Evolutionary conservation across 1,140 invertebrate species (phyloP).

Genomic region (Drosophila paulistorum): DNA sequence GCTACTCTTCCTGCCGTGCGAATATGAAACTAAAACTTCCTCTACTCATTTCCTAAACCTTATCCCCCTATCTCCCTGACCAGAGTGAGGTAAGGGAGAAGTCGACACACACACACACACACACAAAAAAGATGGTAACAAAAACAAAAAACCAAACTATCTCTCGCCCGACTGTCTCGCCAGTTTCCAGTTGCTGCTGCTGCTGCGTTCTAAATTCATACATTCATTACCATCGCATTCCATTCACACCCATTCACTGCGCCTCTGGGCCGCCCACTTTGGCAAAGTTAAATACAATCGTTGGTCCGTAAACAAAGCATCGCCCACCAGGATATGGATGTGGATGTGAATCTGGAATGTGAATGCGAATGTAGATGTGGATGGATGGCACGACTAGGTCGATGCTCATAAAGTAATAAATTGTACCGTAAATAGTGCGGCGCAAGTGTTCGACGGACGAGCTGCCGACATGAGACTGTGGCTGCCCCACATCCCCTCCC

Average conservation of each 20-base stretch:
- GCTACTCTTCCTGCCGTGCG: slow-evolving; percentile 37
- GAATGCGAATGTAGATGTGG: slow-evolving; percentile 2
- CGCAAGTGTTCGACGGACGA: slow-evolving; percentile 60
- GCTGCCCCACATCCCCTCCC: background rate
- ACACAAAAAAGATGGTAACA: slow-evolving; percentile 1
- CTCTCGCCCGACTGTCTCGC: slow-evolving; percentile 78
- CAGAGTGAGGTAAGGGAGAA: slow-evolving; percentile 10
- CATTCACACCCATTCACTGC: slow-evolving; percentile 44
- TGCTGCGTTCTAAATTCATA: slow-evolving; percentile 76
- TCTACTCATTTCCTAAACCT: slow-evolving; percentile 73
- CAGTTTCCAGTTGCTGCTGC: slow-evolving; percentile 65
- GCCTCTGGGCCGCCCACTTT: slow-evolving; percentile 1
- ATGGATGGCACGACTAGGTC: slow-evolving; percentile 40
- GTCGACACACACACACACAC: background rate
- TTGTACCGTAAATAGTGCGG: slow-evolving; percentile 79
- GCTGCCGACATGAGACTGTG: slow-evolving; percentile 10
- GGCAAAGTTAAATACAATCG: slow-evolving; percentile 76
- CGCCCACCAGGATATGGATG: slow-evolving; percentile 1
- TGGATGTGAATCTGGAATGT: background rate
- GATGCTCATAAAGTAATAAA: slow-evolving; percentile 81
- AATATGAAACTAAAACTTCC: slow-evolving; percentile 81
- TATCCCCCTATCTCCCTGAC: slow-evolving; percentile 5
- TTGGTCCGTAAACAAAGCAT: slow-evolving; percentile 71
- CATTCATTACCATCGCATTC: slow-evolving; percentile 80
- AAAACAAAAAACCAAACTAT: slow-evolving; percentile 60